Evolutionary conservation across 2,888 invertebrate genomes (phyloP), one percentile per base, ranked within the genome.

Genomic region (Nematopogon swammerdamellus): DNA sequence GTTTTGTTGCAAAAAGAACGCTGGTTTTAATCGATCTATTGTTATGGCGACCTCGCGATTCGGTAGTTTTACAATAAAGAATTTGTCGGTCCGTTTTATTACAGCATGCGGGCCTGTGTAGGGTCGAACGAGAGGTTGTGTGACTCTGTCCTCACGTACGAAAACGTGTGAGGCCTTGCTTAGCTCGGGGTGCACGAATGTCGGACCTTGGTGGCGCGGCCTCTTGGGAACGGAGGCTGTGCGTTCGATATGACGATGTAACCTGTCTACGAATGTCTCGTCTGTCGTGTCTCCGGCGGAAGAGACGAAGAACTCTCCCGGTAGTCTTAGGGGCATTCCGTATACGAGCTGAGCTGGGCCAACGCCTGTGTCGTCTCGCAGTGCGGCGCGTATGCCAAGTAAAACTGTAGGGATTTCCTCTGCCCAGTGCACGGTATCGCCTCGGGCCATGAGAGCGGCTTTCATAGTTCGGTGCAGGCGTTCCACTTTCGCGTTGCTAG

Each of bases 401-500:
- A 58, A 43, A 1, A 58, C 54, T 3, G 55, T 51, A 10, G 57
- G 52, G 10, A 58, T 42, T 2, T 53, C 2, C 3, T 53, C 25
- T 0, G 50, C 19, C 56, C 58, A 56, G 1, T 49, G 30, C 2
- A 11, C 45, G 2, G 43, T 17, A 14, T 45, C 10, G 10, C 47
- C 42, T 49, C 19, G 10, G 50, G 57, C 55, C 53, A 53, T 54
- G 8, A 59, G 47, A 0, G 56, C 54, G 2, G 54, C 47, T 48
- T 56, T 58, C 1, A 59, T 42, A 1, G 56, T 54, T 0, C 56
- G 44, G 19, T 58, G 56, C 44, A 51, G 52, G 2, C 56, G 45
- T 44, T 59, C 56, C 1, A 57, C 30, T 19, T 56, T 46, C 1
- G 56, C 59, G 42, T 58, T 59, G 3, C 54, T 50, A 14, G 49